Conservation (phyloP, 2,888 invertebrate genomes). For the Cheilosia urbana region DNA sequence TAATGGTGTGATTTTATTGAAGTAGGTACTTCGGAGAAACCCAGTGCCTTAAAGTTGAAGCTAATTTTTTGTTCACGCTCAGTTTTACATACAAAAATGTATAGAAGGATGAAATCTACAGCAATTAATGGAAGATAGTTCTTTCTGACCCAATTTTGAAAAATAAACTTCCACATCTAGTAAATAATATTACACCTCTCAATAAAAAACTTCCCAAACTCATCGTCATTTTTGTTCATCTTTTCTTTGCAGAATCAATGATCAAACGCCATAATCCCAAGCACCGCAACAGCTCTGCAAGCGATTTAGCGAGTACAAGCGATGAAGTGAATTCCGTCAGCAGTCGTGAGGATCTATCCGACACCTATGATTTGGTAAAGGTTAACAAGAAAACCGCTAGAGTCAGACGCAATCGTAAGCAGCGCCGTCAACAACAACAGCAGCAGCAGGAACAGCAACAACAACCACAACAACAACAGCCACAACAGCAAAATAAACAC, state of each 20-base stretch:
- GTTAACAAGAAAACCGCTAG: conserved; percentile 51
- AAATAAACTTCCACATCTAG: background rate
- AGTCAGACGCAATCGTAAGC: conserved; percentile 63
- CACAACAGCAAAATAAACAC: conserved; percentile 52
- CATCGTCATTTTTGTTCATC: background rate
- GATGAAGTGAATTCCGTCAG: conserved; percentile 80
- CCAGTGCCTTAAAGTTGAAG: too few species aligned
- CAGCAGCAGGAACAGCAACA: conserved; percentile 53
- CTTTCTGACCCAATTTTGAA: too few species aligned
- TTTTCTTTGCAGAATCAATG: conserved; percentile 77
- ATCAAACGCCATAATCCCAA: conserved; percentile 79
- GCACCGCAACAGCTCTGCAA: conserved; percentile 80
- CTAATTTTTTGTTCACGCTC: too few species aligned
- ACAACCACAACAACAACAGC: conserved; percentile 27
- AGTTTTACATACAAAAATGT: too few species aligned
- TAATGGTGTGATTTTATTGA: too few species aligned
- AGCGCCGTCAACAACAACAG: conserved; percentile 65
- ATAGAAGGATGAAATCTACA: too few species aligned
- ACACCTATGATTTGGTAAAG: conserved; percentile 74
- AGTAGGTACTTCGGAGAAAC: too few species aligned
- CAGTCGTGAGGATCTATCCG: conserved; percentile 79
- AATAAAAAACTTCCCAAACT: background rate
- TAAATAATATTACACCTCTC: background rate
- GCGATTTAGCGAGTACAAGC: conserved; percentile 78
- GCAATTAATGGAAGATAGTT: too few species aligned